Evolutionary conservation across 1,140 invertebrate genomes (phyloP), one percentile per base, ranked within the genome.

Genomic region (Solenopsis invicta): DNA sequence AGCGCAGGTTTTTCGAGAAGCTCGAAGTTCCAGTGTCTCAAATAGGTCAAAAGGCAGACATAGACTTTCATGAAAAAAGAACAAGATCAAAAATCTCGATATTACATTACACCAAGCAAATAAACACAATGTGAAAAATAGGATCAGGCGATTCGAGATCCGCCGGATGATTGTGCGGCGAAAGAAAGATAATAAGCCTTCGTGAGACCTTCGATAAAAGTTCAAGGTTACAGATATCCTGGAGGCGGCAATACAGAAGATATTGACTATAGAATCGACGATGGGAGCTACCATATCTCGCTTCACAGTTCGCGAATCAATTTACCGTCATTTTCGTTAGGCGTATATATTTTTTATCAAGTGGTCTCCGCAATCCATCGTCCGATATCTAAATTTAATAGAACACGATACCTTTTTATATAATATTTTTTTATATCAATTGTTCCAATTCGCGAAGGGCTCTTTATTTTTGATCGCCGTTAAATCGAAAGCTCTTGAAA

Each of bases 181-280:
- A 69, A 67, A 54, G 41, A 71, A 71, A 69, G 6, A 34, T 21
- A 69, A 16, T 81, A 41, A 80, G 45, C 18, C 18, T 41, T 66
- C 24, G 21, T 29, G 29, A 41, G 10, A 16, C 9, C 34, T 37
- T 69, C 5, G 34, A 71, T 21, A 13, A 56, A n/a, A 50, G 48
- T 54, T 81, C 64, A 71, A 81, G 34, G 64, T 24, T 34, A 21
- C 10, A 8, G 21, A 21, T 77, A 45, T 69, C n/a, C 5, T 24
- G 48, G 18, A 64, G 29, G 10, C 16, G 41, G 10, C 34, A 13
- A 69, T 54, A 24, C 41, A 54, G 41, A 29, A 64, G 16, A 45
- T 24, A 61, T 16, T 5, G 34, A 21, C 12, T 76, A 41, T 61
- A 61, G n/a, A 48, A 64, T 37, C 52, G 29, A 54, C 16, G 10